Conservation (phyloP, 2,888 invertebrate genomes). For the Aleiodes alternator region DNA sequence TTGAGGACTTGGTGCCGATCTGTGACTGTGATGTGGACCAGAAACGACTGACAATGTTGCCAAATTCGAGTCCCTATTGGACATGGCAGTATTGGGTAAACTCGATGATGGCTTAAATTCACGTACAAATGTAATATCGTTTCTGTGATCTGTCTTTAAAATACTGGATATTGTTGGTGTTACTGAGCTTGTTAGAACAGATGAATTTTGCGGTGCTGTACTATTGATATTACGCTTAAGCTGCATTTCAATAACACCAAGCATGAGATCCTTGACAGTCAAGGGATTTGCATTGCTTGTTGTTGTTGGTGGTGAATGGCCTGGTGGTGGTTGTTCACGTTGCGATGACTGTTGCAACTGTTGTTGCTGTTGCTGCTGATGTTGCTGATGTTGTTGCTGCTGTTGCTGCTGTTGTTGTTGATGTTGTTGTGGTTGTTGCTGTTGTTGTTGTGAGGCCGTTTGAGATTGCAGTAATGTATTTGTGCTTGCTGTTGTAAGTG, state of each 20-base stretch:
- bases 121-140: conserved; percentile 78
- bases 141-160: conserved; percentile 77
- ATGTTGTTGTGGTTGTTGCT: conserved; percentile 67
- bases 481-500: conserved; percentile 62
- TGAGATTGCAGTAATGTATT: conserved; percentile 56
- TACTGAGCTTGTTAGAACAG: conserved; percentile 74
- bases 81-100: conserved; percentile 66
- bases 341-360: conserved; percentile 62
- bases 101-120: conserved; percentile 75
- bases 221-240: conserved; percentile 81
- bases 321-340: conserved; percentile 73
- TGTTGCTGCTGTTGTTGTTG: conserved; percentile 75
- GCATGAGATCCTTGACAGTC: conserved; percentile 88
- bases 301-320: conserved; percentile 68
- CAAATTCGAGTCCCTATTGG: conserved; percentile 74
- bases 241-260: conserved; percentile 89
- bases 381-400: conserved; percentile 65
- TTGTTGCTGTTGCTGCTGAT: conserved; percentile 75
- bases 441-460: conserved; percentile 61
- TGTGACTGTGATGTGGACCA: conserved; percentile 71
- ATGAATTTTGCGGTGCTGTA: conserved; percentile 69
- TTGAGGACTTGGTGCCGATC: conserved; percentile 71
- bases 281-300: conserved; percentile 78
- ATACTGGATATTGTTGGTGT: conserved; percentile 81
- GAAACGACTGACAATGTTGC: conserved; percentile 84